These are phyloP conservation scores for Meteorus sp. DNA, from an alignment of 1,140 invertebrate species.

Conservation along the genomic window DNA sequence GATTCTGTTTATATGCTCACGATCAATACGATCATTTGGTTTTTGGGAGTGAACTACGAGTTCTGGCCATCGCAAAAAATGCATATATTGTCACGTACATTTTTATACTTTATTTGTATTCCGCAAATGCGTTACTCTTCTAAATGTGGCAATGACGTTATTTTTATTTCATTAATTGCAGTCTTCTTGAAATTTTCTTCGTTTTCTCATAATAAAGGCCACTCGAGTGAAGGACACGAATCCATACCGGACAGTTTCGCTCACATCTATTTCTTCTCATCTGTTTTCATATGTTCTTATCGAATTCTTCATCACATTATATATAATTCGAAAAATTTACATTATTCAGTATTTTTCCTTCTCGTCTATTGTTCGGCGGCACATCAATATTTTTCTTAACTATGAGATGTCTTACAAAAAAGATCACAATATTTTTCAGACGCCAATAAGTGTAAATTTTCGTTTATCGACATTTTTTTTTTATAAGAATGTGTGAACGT, in stretches of 20 bases:
- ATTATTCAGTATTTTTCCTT: constrained; percentile 17
- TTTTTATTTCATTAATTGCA: constrained; percentile 48
- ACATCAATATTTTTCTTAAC: constrained; percentile 12
- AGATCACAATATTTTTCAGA: constrained; percentile 27
- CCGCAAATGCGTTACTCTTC: constrained; percentile 10
- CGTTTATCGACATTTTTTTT: no score
- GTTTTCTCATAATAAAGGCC: no score
- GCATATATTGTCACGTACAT: constrained; percentile 29
- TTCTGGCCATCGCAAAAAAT: constrained; percentile 15
- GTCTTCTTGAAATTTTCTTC: constrained; percentile 45
- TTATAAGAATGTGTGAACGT: no score
- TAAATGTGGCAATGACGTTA: constrained; percentile 41
- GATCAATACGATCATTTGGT: no score
- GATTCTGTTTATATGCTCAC: no score
- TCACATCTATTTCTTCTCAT: constrained; percentile 10
- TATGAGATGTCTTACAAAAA: constrained; percentile 17
- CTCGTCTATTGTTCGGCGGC: constrained; percentile 7
- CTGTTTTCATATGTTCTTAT: neutral
- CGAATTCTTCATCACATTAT: neutral
- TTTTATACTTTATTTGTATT: constrained; percentile 19
- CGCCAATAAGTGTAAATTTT: no score
- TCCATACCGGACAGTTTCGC: neutral
- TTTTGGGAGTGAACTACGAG: neutral
- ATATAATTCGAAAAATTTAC: constrained; percentile 28
- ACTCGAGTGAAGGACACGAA: constrained; percentile 38